Percentiles rank a stretch among this genome's conserved stretches.
These are phyloP conservation scores for Hybognathus amarus DNA, from an alignment of 2,797 vertebrate species.

Conservation along the genomic window DNA sequence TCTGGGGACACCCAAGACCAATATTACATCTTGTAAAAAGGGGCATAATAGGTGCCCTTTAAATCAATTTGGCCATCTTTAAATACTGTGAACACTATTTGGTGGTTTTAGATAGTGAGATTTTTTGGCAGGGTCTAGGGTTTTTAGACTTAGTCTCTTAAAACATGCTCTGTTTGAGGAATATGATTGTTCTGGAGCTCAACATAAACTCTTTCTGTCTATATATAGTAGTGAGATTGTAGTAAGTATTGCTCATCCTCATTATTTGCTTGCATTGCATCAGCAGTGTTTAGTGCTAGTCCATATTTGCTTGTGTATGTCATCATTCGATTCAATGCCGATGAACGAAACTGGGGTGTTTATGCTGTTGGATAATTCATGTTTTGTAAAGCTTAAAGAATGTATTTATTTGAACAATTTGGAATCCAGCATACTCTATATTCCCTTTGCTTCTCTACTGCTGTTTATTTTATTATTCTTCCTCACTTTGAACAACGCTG, in stretches of 20 bases:
- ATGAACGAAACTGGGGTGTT: background rate
- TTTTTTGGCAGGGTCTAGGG: background rate
- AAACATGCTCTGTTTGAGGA: slow-evolving; percentile 7
- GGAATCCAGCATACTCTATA: background rate
- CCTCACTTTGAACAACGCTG: background rate
- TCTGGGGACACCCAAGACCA: no score
- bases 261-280: slow-evolving; percentile 18
- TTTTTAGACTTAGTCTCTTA: background rate
- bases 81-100: background rate
- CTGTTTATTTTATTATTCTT: background rate
- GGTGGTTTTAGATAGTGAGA: background rate
- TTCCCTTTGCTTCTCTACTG: background rate
- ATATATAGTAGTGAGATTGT: slow-evolving; percentile 2
- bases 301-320: background rate
- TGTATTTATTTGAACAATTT: background rate
- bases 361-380: background rate
- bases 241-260: slow-evolving; percentile 9
- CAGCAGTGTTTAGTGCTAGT: background rate
- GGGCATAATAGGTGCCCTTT: no score
- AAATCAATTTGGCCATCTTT: no score
- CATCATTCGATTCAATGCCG: slow-evolving; percentile 1
- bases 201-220: background rate
- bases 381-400: background rate
- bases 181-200: slow-evolving; percentile 6
- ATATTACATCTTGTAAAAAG: no score